phyloP scores from a whole-genome alignment of 2,888 invertebrate species.

The Empis livida region DNA sequence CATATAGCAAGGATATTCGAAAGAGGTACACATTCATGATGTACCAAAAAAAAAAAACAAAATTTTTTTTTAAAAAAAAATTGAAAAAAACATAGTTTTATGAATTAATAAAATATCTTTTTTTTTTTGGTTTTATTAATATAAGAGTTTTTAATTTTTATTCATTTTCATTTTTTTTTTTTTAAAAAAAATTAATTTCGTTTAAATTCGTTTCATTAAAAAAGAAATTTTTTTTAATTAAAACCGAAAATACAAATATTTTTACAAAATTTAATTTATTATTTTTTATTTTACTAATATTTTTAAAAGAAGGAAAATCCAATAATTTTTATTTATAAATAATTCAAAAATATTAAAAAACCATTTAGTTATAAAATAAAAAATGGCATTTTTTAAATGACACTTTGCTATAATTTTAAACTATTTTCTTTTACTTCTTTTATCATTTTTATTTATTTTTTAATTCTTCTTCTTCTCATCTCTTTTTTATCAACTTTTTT shows the following conservation, averaged over 20 bases:
- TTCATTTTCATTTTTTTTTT: constrained; percentile 3
- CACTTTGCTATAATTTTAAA: too few relatives aligned
- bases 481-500: too few relatives aligned
- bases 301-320: too few relatives aligned
- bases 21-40: constrained; percentile 69
- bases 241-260: background rate
- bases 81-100: constrained; percentile 9
- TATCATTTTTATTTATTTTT: too few relatives aligned
- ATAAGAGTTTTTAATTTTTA: constrained; percentile 5
- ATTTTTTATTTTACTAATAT: constrained; percentile 11
- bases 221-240: too few relatives aligned
- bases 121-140: background rate
- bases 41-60: constrained; percentile 14
- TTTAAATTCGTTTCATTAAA: too few relatives aligned
- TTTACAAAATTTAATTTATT: constrained; percentile 9
- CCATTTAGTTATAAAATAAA: too few relatives aligned
- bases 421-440: too few relatives aligned
- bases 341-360: background rate
- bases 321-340: too few relatives aligned
- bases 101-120: constrained; percentile 3
- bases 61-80: constrained; percentile 22
- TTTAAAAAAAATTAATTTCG: background rate
- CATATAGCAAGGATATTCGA: constrained; percentile 89
- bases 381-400: too few relatives aligned
- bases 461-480: too few relatives aligned